A percentile compares a stretch with the other conserved stretches of the same genome.
These are phyloP conservation scores for Carlito syrichta DNA, from an alignment of 2,113 vertebrate genomes.

Conservation along the genomic window DNA sequence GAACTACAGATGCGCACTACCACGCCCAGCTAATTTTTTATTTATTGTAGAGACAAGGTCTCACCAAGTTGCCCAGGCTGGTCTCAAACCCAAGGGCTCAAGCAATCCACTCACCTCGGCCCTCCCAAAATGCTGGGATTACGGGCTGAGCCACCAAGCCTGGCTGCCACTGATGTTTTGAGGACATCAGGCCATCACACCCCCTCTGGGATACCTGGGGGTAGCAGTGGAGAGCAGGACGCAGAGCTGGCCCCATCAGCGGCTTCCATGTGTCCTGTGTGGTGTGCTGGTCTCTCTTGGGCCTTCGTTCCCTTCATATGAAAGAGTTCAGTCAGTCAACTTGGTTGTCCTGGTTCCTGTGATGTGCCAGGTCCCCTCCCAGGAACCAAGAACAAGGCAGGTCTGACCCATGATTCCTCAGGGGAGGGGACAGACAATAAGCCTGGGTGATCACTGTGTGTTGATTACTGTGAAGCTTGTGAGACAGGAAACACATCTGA, in stretches of 20 bases:
- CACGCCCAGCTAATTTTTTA: too few relatives aligned
- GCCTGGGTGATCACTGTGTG: accelerated
- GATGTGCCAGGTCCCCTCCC: background rate
- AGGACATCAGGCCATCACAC: background rate
- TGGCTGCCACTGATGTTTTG: background rate
- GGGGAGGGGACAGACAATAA: background rate
- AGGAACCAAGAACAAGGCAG: background rate
- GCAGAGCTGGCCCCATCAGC: too few relatives aligned
- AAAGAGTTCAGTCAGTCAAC: accelerated
- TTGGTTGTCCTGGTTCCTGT: background rate
- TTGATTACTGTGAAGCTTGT: background rate
- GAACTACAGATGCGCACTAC: too few relatives aligned
- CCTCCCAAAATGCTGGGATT: too few relatives aligned
- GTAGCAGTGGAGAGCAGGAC: background rate
- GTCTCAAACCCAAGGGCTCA: too few relatives aligned
- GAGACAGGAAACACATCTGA: accelerated
- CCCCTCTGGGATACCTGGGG: background rate
- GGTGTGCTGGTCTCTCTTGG: background rate
- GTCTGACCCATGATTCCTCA: accelerated
- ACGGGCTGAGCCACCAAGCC: too few relatives aligned
- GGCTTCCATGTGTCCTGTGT: accelerated
- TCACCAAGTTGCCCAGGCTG: too few relatives aligned
- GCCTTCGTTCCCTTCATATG: accelerated
- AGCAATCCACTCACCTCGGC: too few relatives aligned
- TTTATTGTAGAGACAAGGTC: too few relatives aligned